A percentile compares a stretch with the other conserved stretches of the same genome.
Conservation (phyloP, 2,113 vertebrate species). For the Sterrhoptilus dennistouni region DNA sequence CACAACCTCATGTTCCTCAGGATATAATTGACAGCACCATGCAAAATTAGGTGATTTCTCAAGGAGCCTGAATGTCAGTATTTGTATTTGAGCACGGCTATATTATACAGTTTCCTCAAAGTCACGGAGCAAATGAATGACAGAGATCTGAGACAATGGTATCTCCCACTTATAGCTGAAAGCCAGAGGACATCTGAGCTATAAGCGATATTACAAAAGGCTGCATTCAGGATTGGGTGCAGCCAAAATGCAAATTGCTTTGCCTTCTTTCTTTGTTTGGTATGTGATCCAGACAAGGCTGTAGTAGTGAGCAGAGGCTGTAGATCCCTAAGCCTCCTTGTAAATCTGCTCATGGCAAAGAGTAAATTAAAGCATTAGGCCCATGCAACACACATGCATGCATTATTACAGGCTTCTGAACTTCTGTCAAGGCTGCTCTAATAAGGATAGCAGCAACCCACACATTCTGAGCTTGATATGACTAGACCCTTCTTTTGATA, state of each 20-base stretch:
- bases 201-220: neutral
- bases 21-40: neutral
- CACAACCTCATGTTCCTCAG: neutral
- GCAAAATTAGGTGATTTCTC: neutral
- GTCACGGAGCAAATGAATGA: neutral
- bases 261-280: neutral
- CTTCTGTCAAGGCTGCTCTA: neutral
- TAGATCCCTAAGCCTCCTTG: neutral
- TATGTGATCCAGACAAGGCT: neutral
- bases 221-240: neutral
- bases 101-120: neutral
- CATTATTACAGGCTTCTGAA: neutral
- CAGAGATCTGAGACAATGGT: neutral
- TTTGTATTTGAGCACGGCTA: neutral
- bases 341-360: neutral
- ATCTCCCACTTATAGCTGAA: neutral
- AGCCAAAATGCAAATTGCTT: neutral
- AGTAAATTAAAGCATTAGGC: neutral
- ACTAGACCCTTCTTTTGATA: neutral
- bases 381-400: neutral
- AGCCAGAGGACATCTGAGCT: neutral
- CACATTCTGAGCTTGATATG: neutral
- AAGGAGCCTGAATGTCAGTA: neutral
- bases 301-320: neutral
- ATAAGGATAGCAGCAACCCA: neutral